Evolutionary conservation across 2,888 invertebrate species (phyloP).

Genomic region (Drosophila diplacantha): DNA sequence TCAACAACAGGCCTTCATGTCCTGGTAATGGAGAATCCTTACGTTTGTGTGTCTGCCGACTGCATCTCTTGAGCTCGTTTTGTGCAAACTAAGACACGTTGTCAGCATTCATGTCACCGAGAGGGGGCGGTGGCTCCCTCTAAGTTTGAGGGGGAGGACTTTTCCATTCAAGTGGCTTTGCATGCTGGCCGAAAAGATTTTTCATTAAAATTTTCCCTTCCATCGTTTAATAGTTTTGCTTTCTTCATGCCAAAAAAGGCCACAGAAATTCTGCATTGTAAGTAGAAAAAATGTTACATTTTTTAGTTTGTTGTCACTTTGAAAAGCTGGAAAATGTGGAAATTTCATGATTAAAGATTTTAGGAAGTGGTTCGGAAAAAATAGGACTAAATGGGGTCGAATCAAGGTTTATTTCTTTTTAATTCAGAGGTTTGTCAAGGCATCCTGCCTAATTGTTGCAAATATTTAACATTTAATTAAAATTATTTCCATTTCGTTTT

Average conservation of each 20-base stretch:
- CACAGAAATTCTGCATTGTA: conserved; percentile 43
- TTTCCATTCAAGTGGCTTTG: conserved; percentile 61
- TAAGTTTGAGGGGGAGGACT: not conserved
- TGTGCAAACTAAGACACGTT: conserved; percentile 73
- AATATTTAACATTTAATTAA: conserved; percentile 24
- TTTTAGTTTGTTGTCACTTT: conserved; percentile 8
- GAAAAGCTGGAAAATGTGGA: not conserved
- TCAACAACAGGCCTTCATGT: conserved; percentile 52
- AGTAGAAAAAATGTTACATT: conserved; percentile 16
- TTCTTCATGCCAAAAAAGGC: conserved; percentile 18
- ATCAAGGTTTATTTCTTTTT: not conserved
- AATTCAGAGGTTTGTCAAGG: not conserved
- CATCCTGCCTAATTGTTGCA: too few relatives aligned
- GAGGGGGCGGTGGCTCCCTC: conserved; percentile 11
- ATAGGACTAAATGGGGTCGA: not conserved
- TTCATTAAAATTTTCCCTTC: conserved; percentile 63
- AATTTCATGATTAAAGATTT: conserved; percentile 1
- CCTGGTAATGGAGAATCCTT: conserved; percentile 37
- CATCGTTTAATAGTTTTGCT: conserved; percentile 51
- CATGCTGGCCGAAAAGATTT: conserved; percentile 58
- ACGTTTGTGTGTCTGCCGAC: conserved; percentile 26
- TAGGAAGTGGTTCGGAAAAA: not conserved
- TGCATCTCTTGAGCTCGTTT: conserved; percentile 57
- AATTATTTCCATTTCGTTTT: conserved; percentile 4
- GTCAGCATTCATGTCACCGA: conserved; percentile 73